Conservation (phyloP, 2,113 vertebrate species). For the Myodes glareolus region DNA sequence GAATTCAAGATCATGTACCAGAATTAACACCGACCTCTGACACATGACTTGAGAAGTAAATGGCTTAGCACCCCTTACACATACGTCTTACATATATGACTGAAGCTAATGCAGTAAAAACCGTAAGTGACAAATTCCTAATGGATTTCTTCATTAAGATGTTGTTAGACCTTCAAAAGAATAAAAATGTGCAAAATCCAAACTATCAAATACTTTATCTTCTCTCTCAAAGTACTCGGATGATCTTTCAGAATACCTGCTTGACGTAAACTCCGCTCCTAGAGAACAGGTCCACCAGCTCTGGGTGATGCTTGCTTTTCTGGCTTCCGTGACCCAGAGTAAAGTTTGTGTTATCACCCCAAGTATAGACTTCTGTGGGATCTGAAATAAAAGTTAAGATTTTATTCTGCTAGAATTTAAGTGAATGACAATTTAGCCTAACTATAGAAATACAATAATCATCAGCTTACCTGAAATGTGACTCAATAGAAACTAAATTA, state of each 20-base stretch:
- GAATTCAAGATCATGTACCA: neutral
- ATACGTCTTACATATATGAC: neutral
- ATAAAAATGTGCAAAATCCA: conserved; percentile 31
- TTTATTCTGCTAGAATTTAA: conserved; percentile 39
- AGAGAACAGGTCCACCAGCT: conserved; percentile 95
- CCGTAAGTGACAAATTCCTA: neutral
- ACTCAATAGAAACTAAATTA: conserved; percentile 19
- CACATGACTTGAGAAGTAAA: conserved; percentile 44
- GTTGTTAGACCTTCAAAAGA: conserved; percentile 17
- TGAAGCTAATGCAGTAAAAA: neutral
- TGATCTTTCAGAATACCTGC: conserved; percentile 88
- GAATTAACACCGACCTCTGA: conserved; percentile 36
- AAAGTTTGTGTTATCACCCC: conserved; percentile 98
- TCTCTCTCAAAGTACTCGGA: neutral
- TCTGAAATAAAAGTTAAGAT: conserved; percentile 86
- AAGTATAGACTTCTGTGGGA: conserved; percentile 96
- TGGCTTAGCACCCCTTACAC: neutral
- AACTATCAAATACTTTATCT: conserved; percentile 47
- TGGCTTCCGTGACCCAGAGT: conserved; percentile 97
- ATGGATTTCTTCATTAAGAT: conserved; percentile 11
- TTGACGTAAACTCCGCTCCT: conserved; percentile 94
- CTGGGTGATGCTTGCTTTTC: conserved; percentile 95
- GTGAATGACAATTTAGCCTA: conserved; percentile 12
- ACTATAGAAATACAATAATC: neutral
- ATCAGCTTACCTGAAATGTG: conserved; percentile 40